Evolutionary conservation across 1,140 invertebrate species (phyloP), one percentile per base, ranked within the genome.

Genomic region (Drosophila sechellia): DNA sequence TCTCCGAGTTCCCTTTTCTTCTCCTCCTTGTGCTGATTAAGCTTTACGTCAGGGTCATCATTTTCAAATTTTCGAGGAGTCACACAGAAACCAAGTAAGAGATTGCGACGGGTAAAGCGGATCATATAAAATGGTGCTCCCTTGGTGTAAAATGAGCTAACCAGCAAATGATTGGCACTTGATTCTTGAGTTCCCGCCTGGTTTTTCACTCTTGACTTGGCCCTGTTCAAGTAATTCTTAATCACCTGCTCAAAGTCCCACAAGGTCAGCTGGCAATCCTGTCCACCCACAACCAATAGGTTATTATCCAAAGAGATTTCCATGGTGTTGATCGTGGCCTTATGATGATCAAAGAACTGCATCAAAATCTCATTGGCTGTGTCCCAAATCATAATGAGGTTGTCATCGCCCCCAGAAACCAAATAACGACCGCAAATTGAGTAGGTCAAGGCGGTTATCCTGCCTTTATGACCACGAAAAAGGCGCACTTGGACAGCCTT

Each of bases 241-340:
- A 71, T 0, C 0, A 86, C 10, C 4, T 35, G 52, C 2, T 83
- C 63, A 54, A 86, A 87, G 37, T 86, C 70, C 83, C 83, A 86
- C 1, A 81, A 22, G 17, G 37, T 64, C 45, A 86, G 1, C 45
- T 45, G 50, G 11, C 81, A 74, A 6, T 81, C 79, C 10, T 83
- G 58, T 0, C 61, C 65, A 1, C 75, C 83, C 1, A 64, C 79
- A 12, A 75, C 35, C 12, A 86, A 63, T 0, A 87, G 2, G 5
- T 76, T 81, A n/a, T 66, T 83, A 3, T 87, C 83, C 25, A 63
- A 6, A 1, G 31, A 57, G 4, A 86, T 57, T 6, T 68, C 52
- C 27, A 86, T 57, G 40, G 60, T 42, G 10, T 61, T 72, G 1
- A 86, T 76, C 1, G 13, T 0, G 0, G 17, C 22, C 3, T 53